Percentiles rank a stretch among this genome's conserved stretches.
Evolutionary conservation across 2,888 invertebrate species (phyloP).

Genomic region (Fabriciana adippe): DNA sequence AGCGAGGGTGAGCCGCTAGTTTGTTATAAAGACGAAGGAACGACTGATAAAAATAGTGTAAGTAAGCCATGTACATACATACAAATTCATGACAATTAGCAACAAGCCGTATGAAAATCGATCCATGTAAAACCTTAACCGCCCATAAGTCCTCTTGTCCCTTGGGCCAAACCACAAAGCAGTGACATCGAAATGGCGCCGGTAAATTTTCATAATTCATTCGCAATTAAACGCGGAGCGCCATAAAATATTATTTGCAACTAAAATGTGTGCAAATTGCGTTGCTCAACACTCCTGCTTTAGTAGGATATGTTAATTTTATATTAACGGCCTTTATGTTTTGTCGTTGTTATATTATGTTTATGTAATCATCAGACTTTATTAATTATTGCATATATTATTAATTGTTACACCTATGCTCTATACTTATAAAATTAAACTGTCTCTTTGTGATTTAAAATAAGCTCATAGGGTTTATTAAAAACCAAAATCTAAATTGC

Average conservation of each 20-base stretch:
- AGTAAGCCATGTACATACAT: too few relatives aligned
- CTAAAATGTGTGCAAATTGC: slow-evolving; percentile 51
- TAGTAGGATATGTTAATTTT: slow-evolving; percentile 46
- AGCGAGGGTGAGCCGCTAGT: too few relatives aligned
- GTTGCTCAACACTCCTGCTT: slow-evolving; percentile 42
- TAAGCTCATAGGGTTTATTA: too few relatives aligned
- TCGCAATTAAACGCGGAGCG: slow-evolving; percentile 61
- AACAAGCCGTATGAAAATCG: too few relatives aligned
- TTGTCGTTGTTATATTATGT: slow-evolving; percentile 19
- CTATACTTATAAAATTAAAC: neutral
- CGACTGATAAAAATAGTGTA: too few relatives aligned
- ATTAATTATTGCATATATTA: slow-evolving; percentile 15
- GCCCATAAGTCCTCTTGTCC: slow-evolving; percentile 19
- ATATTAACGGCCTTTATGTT: slow-evolving; percentile 31
- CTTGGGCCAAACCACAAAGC: slow-evolving; percentile 37
- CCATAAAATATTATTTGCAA: slow-evolving; percentile 48
- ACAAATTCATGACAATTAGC: too few relatives aligned
- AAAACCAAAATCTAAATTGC: too few relatives aligned
- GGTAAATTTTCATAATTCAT: slow-evolving; percentile 73
- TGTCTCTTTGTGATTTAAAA: neutral
- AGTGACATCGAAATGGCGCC: slow-evolving; percentile 57
- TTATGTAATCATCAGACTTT: slow-evolving; percentile 18
- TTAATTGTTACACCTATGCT: neutral
- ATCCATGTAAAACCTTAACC: too few relatives aligned
- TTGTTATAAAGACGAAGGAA: too few relatives aligned